Evolutionary conservation across 1,140 invertebrate species (phyloP).

Genomic region (Andricus grossulariae): DNA sequence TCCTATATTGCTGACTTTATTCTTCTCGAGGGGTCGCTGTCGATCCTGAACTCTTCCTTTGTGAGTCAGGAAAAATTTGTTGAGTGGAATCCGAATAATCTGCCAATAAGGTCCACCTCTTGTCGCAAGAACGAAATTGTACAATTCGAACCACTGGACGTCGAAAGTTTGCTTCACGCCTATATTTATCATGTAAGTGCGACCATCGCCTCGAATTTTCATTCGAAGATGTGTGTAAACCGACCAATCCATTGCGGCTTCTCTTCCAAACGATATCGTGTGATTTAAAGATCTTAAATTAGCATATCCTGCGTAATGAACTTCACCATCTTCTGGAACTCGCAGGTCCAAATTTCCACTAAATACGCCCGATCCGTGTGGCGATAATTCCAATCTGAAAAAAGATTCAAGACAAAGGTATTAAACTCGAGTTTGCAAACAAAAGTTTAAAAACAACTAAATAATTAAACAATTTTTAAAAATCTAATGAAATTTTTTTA

Average conservation of each 20-base stretch:
- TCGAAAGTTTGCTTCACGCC: conserved; percentile 84
- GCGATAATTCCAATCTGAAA: conserved; percentile 78
- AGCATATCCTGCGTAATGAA: conserved; percentile 86
- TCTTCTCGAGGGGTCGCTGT: conserved; percentile 80
- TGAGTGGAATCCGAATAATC: conserved; percentile 94
- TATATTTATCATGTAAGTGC: conserved; percentile 89
- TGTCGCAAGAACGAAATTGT: conserved; percentile 89
- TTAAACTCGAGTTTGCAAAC: no score
- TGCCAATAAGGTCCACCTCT: conserved; percentile 98
- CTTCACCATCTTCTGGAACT: conserved; percentile 87
- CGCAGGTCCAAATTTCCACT: conserved; percentile 83
- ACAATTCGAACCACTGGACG: conserved; percentile 89
- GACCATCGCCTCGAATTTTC: conserved; percentile 92
- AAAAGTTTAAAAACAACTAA: no score
- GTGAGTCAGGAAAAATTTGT: conserved; percentile 90
- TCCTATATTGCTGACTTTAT: conserved; percentile 84
- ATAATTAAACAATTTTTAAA: no score
- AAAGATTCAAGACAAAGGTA: neutral
- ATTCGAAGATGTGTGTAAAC: conserved; percentile 90
- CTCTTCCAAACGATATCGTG: conserved; percentile 89
- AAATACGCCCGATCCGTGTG: conserved; percentile 85
- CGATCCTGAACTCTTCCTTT: conserved; percentile 93
- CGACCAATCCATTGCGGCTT: conserved; percentile 83
- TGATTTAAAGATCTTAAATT: conserved; percentile 82
- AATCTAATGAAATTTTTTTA: no score